Percentiles rank a stretch among this genome's conserved stretches.
These are phyloP conservation scores for Melanostoma mellinum DNA, from an alignment of 2,888 invertebrate species.

Conservation along the genomic window DNA sequence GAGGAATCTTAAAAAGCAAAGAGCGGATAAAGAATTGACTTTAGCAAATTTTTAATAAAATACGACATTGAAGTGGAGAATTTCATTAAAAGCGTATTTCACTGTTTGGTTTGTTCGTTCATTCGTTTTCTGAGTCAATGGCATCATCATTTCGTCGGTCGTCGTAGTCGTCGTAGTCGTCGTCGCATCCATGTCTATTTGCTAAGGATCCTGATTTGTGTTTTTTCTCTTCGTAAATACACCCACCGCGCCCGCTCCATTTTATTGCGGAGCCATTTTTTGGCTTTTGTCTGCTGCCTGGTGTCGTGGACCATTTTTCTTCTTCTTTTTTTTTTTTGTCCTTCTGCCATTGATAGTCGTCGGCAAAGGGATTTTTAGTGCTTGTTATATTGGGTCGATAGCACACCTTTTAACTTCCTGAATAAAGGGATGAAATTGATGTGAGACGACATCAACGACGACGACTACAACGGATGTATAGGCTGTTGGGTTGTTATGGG, in stretches of 20 bases:
- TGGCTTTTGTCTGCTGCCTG: constrained; percentile 42
- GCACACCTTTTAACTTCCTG: constrained; percentile 72
- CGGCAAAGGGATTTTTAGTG: constrained; percentile 58
- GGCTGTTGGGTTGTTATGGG: background rate
- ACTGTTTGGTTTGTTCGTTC: constrained; percentile 70
- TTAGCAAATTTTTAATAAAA: constrained; percentile 77
- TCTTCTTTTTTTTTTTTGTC: constrained; percentile 18
- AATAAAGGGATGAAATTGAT: constrained; percentile 63
- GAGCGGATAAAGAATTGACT: constrained; percentile 75
- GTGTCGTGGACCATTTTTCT: constrained; percentile 44
- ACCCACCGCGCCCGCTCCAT: constrained; percentile 9
- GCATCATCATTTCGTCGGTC: constrained; percentile 12
- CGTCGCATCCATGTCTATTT: constrained; percentile 62
- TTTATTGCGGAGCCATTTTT: constrained; percentile 54
- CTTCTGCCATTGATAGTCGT: constrained; percentile 51
- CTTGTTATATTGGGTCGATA: constrained; percentile 72
- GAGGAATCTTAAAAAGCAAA: constrained; percentile 74
- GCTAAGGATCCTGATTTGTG: constrained; percentile 67
- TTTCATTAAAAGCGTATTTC: constrained; percentile 75
- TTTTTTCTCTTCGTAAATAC: constrained; percentile 38
- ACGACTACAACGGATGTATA: background rate
- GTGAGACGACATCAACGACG: constrained; percentile 19
- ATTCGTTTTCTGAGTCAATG: constrained; percentile 62
- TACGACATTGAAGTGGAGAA: constrained; percentile 77
- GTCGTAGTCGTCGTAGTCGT: constrained; percentile 33